Conservation (phyloP, 2,113 vertebrate genomes). For the Leptocoma aspasia region DNA sequence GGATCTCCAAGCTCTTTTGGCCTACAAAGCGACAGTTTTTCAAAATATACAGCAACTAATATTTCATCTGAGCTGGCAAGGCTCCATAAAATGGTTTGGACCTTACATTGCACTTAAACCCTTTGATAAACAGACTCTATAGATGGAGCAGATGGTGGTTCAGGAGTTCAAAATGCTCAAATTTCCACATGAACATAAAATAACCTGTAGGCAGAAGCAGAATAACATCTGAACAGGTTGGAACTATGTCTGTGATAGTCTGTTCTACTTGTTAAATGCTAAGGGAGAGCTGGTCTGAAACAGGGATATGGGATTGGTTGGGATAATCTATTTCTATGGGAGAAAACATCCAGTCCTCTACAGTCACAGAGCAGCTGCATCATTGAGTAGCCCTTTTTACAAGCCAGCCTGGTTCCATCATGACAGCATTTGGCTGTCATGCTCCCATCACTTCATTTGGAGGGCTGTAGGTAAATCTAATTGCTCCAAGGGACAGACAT, state of each 20-base stretch:
- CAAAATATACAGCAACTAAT: slow-evolving; percentile 53
- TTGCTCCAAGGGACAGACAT: not conserved
- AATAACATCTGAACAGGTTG: slow-evolving; percentile 59
- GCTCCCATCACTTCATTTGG: slow-evolving; percentile 1
- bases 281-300: not conserved
- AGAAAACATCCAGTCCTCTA: not conserved
- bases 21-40: slow-evolving; percentile 26
- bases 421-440: not conserved
- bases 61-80: slow-evolving; percentile 56
- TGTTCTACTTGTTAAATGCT: slow-evolving; percentile 18
- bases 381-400: not conserved
- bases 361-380: not conserved
- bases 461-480: not conserved
- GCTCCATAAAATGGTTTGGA: slow-evolving; percentile 47
- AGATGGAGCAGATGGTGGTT: slow-evolving; percentile 40
- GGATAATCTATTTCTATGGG: not conserved
- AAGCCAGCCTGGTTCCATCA: not conserved
- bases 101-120: slow-evolving; percentile 32
- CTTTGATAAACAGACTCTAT: slow-evolving; percentile 44
- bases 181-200: slow-evolving; percentile 42
- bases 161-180: slow-evolving; percentile 48
- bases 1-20: slow-evolving; percentile 37
- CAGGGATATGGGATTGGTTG: not conserved
- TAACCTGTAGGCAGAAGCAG: slow-evolving; percentile 52
- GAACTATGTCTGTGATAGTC: not conserved